Evolutionary conservation across 2,888 invertebrate species (phyloP).

Genomic region (Poecilobothrus nobilitatus): DNA sequence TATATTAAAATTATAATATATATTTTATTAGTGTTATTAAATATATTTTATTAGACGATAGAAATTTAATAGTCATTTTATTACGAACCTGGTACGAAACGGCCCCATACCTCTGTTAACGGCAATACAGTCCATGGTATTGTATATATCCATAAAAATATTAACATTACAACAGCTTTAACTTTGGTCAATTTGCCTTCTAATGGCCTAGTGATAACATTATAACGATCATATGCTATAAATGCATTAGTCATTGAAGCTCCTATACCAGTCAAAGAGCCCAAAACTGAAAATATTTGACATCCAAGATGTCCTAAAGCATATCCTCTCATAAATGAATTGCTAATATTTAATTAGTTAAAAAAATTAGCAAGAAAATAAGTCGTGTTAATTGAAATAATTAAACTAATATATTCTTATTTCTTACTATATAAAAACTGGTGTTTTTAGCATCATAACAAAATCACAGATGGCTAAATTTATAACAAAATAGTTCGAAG

Average conservation of each 20-base stretch:
- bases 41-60: too few species aligned
- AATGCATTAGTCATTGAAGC: constrained; percentile 73
- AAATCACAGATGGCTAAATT: constrained; percentile 78
- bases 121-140: constrained; percentile 78
- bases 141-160: constrained; percentile 65
- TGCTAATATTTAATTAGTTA: constrained; percentile 49
- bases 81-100: constrained; percentile 60
- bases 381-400: too few species aligned
- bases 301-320: constrained; percentile 67
- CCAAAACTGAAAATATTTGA: constrained; percentile 66
- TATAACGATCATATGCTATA: constrained; percentile 73
- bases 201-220: constrained; percentile 72
- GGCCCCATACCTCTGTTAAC: constrained; percentile 73
- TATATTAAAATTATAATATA: too few species aligned
- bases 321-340: constrained; percentile 69
- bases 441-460: constrained; percentile 78
- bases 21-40: too few species aligned
- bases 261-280: constrained; percentile 71
- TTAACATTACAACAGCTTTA: constrained; percentile 69
- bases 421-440: constrained; percentile 47
- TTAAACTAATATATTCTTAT: too few species aligned
- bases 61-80: too few species aligned
- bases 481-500: constrained; percentile 76
- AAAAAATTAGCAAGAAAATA: constrained; percentile 39
- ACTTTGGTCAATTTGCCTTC: constrained; percentile 72